Conservation (phyloP, 2,888 invertebrate species). For the Caenorhabditis drosophilae region DNA sequence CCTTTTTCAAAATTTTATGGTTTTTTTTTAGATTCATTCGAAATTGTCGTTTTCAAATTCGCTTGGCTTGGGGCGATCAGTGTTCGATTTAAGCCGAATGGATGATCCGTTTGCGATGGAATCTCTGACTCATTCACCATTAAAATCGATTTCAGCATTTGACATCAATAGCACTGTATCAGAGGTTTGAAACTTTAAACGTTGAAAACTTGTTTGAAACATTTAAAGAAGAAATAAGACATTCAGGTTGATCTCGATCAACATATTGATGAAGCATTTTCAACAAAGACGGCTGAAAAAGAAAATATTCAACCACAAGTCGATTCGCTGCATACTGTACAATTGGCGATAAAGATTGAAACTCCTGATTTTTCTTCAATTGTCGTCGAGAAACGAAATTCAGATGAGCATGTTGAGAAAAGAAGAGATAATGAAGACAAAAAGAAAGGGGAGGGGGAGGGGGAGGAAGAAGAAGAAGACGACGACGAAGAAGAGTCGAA, state of each 20-base stretch:
- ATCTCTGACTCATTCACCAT: conserved; percentile 1
- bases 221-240: not conserved
- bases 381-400: not conserved
- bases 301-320: no score
- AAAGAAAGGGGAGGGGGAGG: no score
- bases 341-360: not conserved
- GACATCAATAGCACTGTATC: conserved; percentile 14
- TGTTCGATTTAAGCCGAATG: not conserved
- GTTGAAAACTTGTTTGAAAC: not conserved
- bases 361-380: not conserved
- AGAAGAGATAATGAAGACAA: no score
- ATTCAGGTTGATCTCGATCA: not conserved
- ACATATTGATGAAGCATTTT: not conserved
- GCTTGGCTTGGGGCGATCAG: not conserved
- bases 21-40: conserved; percentile 8
- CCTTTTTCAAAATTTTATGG: not conserved
- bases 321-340: not conserved
- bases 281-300: not conserved
- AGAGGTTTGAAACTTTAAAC: conserved; percentile 1
- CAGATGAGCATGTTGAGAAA: not conserved
- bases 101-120: conserved; percentile 5
- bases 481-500: not conserved
- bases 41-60: conserved; percentile 10
- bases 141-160: conserved; percentile 20
- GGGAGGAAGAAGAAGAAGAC: no score